A percentile compares a stretch with the other conserved stretches of the same genome.
Conservation (phyloP, 2,797 vertebrate species). For the Sardinella longiceps region DNA sequence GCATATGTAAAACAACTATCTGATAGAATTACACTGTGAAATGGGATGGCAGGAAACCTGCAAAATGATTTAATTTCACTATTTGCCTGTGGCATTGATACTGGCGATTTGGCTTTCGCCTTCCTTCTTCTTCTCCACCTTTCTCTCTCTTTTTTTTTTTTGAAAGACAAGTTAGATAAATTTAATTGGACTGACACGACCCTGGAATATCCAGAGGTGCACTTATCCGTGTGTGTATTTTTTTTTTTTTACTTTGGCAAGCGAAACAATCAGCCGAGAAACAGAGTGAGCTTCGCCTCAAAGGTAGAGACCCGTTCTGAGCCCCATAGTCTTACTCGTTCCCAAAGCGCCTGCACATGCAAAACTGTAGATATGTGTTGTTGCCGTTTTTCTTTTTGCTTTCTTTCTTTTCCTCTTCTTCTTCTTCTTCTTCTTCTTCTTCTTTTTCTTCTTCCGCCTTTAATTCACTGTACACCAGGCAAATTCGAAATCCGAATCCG, state of each 20-base stretch:
- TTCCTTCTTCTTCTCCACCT: not conserved
- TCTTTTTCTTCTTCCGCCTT: not conserved
- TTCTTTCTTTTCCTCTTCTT: not conserved
- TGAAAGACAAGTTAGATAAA: constrained; percentile 13
- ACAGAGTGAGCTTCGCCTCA: constrained; percentile 23
- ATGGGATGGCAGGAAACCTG: constrained; percentile 53
- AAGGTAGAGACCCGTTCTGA: constrained; percentile 1
- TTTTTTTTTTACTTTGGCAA: constrained; percentile 22
- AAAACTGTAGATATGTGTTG: constrained; percentile 15
- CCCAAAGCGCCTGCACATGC: constrained; percentile 24
- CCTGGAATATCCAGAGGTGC: constrained; percentile 21
- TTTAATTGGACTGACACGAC: constrained; percentile 27
- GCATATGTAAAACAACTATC: constrained; percentile 43
- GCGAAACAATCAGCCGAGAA: constrained; percentile 9
- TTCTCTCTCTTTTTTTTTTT: not conserved
- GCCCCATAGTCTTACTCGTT: not conserved
- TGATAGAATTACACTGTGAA: constrained; percentile 60
- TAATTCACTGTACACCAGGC: constrained; percentile 8
- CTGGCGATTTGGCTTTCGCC: constrained; percentile 3
- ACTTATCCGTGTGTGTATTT: constrained; percentile 8
- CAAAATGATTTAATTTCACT: constrained; percentile 48
- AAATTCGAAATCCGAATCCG: constrained; percentile 34
- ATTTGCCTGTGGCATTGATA: constrained; percentile 43
- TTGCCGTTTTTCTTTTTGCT: not conserved
- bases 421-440: not conserved